Evolutionary conservation across 2,888 invertebrate genomes (phyloP).

Genomic region (Amiota communis): DNA sequence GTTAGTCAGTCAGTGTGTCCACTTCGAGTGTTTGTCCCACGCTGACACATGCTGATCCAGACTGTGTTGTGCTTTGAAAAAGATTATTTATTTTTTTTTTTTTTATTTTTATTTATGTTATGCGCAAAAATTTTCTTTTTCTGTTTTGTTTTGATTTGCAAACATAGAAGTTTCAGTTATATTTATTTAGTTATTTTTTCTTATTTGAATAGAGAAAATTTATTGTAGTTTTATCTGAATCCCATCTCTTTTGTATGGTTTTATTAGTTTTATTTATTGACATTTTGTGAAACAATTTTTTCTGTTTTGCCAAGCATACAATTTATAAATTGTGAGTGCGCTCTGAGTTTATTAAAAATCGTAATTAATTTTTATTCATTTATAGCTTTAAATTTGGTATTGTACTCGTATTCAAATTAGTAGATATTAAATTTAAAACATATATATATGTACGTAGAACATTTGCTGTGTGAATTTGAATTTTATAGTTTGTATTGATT

Average conservation of each 20-base stretch:
- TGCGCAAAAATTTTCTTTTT: neutral
- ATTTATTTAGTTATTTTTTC: slow-evolving; percentile 6
- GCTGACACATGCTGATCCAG: neutral
- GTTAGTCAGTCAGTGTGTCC: neutral
- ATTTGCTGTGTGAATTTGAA: no score
- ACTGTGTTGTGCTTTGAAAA: neutral
- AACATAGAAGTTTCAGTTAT: neutral
- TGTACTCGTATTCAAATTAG: no score
- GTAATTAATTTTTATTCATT: no score
- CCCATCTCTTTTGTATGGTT: neutral
- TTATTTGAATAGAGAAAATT: slow-evolving; percentile 19
- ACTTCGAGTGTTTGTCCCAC: neutral
- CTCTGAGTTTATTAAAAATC: slow-evolving; percentile 53
- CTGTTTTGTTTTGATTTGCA: slow-evolving; percentile 27
- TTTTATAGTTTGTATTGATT: no score
- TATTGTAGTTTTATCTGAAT: slow-evolving; percentile 25
- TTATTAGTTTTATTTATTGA: slow-evolving; percentile 8
- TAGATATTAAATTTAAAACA: no score
- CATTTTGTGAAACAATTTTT: neutral
- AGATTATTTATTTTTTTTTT: neutral
- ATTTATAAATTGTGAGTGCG: slow-evolving; percentile 61
- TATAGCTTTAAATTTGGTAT: no score
- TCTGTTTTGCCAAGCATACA: no score
- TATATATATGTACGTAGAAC: no score
- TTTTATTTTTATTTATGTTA: slow-evolving; percentile 4